Evolutionary conservation across 2,797 vertebrate species (phyloP).

Genomic region (Macrochelys suwanniensis): DNA sequence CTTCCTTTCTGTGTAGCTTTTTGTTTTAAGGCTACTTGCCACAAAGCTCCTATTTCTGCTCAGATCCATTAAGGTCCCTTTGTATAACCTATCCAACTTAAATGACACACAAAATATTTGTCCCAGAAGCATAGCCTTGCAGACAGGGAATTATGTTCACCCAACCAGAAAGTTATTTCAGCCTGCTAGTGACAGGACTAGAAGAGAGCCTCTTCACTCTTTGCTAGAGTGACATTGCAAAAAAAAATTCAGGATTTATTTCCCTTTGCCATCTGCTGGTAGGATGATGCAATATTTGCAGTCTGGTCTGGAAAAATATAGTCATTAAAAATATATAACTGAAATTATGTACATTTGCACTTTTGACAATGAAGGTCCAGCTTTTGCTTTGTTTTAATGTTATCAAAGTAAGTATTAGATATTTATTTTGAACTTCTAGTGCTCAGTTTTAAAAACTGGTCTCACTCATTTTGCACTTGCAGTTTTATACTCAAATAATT

Average conservation of each 20-base stretch:
- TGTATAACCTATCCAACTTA: rapidly evolving
- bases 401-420: not conserved
- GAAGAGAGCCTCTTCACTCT: not conserved
- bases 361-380: not conserved
- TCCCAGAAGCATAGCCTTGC: rapidly evolving
- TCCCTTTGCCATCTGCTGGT: not conserved
- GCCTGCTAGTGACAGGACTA: not conserved
- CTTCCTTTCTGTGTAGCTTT: not conserved
- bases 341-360: not conserved
- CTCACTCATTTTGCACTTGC: not conserved
- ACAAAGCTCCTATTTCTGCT: not conserved
- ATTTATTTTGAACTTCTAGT: not conserved
- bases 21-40: not conserved
- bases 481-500: not conserved
- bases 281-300: rapidly evolving
- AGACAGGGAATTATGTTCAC: not conserved
- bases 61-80: not conserved
- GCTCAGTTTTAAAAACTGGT: rapidly evolving
- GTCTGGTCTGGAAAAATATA: not conserved
- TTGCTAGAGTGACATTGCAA: not conserved
- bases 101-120: not conserved
- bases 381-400: not conserved
- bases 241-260: not conserved
- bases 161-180: not conserved
- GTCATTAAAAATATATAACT: not conserved